Conservation (phyloP, 2,797 vertebrate species). For the Mus minutoides region DNA sequence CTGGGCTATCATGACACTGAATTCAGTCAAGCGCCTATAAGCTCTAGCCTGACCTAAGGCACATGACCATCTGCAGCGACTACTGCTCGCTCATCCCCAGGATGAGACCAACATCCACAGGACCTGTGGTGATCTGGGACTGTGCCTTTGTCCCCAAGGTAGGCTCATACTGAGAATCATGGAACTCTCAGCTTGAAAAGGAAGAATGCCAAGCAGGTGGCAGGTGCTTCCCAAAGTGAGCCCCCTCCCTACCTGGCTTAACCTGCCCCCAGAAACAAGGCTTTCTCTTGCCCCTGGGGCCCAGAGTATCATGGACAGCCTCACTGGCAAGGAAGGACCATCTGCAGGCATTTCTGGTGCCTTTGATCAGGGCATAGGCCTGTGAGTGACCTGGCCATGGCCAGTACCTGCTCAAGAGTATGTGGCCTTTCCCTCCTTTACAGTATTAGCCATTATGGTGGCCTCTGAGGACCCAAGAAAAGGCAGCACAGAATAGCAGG, state of each 20-base stretch:
- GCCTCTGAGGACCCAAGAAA: not conserved
- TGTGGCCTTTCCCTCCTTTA: not conserved
- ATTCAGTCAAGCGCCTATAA: not conserved
- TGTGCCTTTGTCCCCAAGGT: not conserved
- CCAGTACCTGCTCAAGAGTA: not conserved
- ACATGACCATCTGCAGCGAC: not conserved
- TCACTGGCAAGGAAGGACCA: not conserved
- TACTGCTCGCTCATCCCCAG: not conserved
- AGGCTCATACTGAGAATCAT: not conserved
- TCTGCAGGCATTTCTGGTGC: not conserved
- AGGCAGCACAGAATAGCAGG: not conserved
- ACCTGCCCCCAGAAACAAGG: not conserved
- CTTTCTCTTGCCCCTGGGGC: not conserved
- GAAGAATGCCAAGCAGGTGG: not conserved
- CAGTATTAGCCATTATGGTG: not conserved
- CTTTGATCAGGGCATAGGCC: not conserved
- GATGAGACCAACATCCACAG: too few species aligned
- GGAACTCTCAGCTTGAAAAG: not conserved
- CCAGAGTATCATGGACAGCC: not conserved
- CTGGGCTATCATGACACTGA: not conserved
- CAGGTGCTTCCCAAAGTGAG: not conserved
- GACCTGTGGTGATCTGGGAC: too few species aligned
- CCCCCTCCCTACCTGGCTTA: not conserved
- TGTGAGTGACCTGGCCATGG: not conserved
- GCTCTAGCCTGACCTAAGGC: not conserved